Evolutionary conservation across 2,888 invertebrate species (phyloP), one percentile per base, ranked within the genome.

Genomic region (Perizoma flavofasciatum): DNA sequence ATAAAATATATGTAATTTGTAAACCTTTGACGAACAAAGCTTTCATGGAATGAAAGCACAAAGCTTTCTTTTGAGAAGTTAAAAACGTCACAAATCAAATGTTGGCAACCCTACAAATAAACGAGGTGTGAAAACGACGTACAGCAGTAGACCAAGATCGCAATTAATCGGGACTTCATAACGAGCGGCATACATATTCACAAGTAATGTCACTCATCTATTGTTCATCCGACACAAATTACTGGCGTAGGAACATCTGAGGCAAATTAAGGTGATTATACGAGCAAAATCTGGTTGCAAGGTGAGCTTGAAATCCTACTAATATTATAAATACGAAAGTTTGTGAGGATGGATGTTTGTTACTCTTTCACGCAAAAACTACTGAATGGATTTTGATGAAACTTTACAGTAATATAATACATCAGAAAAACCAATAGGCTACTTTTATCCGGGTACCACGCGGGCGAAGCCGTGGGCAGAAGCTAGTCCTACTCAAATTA

Each of bases 131-230:
- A 88, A 88, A 87, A 85, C 85, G 85, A 86, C 78, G 59, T 61
- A 51, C 56, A 71, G 65, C 76, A 79, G 79, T 77, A 72, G 71
- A 77, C 74, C 70, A 78, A 76, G 77, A 69, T 71, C 69, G 74
- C 79, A 83, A 86, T 88, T 88, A 89, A 88, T 87, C 75, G 82
- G 78, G 71, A 69, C 61, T 73, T 79, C 77, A 79, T 84, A 85
- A 88, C 83, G 75, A 86, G 83, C 79, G 75, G 79, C 81, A 88
- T 88, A 82, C 85, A 88, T 88, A 88, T 88, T 85, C 86, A 22
- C 22, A 87, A 76, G 70, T 78, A 82, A 85, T 83, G 85, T 83
- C 89, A 84, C 77, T 84, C 81, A 77, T 65, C 81, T 73, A 89
- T 89, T 89, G 89, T 89, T 88, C 78, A 63, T 65, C 73, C 72